Conservation (phyloP, 2,888 invertebrate genomes). For the Dexiosoma caninum region DNA sequence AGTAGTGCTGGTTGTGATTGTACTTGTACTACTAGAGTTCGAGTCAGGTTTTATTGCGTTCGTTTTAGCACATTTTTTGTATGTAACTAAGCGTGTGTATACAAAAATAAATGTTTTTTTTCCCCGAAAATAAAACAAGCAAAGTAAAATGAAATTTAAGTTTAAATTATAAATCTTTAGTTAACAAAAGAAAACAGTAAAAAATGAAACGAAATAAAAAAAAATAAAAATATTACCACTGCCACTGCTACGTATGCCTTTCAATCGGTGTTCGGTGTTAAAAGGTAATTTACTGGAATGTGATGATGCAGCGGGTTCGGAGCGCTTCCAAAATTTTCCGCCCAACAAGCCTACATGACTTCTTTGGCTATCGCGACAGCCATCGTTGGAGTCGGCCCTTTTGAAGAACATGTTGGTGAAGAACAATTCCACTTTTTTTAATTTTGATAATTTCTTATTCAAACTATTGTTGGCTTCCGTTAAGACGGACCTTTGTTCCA, state of each 20-base stretch:
- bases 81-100: constrained; percentile 83
- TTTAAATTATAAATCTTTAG: constrained; percentile 39
- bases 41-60: constrained; percentile 44
- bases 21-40: constrained; percentile 34
- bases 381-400: constrained; percentile 65
- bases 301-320: constrained; percentile 53
- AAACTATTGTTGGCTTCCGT: constrained; percentile 7
- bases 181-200: too few species aligned
- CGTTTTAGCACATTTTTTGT: constrained; percentile 82
- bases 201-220: constrained; percentile 58
- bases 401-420: constrained; percentile 71
- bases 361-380: constrained; percentile 74
- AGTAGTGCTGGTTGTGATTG: constrained; percentile 26
- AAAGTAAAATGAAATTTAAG: constrained; percentile 52
- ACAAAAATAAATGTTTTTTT: constrained; percentile 39
- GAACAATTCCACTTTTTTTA: constrained; percentile 66
- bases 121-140: constrained; percentile 36
- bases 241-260: constrained; percentile 77
- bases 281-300: constrained; percentile 66
- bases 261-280: constrained; percentile 73
- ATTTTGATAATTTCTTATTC: constrained; percentile 36
- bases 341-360: constrained; percentile 74
- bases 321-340: constrained; percentile 71
- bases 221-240: constrained; percentile 72
- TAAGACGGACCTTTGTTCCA: neutral